phyloP scores from a whole-genome alignment of 2,113 vertebrate species.

The Oxyura jamaicensis region DNA sequence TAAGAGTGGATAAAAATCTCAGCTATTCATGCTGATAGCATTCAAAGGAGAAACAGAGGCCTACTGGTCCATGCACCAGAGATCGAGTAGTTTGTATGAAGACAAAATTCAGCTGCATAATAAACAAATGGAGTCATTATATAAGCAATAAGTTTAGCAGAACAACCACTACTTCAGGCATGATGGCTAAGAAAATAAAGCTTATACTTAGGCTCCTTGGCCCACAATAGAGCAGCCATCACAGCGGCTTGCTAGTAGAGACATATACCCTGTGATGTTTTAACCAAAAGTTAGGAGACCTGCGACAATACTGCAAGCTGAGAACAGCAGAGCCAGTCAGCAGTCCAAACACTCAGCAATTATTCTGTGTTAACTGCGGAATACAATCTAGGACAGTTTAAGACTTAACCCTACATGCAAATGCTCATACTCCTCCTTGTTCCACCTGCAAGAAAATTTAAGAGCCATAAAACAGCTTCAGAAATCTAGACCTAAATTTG shows the following conservation, averaged over 20 bases:
- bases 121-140: background rate
- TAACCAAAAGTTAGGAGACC: too few species aligned
- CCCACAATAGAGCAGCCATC: background rate
- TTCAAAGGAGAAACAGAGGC: background rate
- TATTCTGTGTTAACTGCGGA: background rate
- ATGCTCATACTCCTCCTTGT: background rate
- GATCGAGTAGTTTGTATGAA: background rate
- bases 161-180: background rate
- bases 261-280: too few species aligned
- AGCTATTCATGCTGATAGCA: too few species aligned
- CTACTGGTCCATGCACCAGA: background rate
- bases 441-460: background rate
- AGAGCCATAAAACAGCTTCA: background rate
- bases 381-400: background rate
- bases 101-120: background rate
- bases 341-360: background rate
- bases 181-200: background rate
- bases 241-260: background rate
- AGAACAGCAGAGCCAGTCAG: background rate
- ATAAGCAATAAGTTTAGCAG: too few species aligned
- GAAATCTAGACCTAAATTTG: background rate
- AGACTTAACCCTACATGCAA: background rate
- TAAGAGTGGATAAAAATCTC: background rate
- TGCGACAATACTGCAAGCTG: too few species aligned
- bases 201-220: too few species aligned